Evolutionary conservation across 2,888 invertebrate species (phyloP).

Genomic region (Lamellibrachia satsuma): DNA sequence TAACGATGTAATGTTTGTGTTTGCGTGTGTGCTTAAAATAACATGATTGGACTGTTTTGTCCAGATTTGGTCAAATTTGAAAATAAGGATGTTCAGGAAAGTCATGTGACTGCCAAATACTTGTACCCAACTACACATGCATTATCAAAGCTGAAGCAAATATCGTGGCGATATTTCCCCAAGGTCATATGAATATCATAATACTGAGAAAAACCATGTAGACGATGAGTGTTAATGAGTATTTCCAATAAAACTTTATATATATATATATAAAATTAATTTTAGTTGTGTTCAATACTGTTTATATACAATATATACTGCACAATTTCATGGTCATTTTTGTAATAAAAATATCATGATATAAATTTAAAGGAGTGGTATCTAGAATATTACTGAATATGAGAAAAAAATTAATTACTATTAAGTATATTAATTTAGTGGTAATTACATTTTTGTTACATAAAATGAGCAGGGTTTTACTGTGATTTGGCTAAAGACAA

Average conservation of each 20-base stretch:
- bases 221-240: not conserved
- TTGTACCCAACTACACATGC: not conserved
- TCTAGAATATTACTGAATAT: no score
- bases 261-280: not conserved
- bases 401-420: no score
- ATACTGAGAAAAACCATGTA: not conserved
- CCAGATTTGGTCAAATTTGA: not conserved
- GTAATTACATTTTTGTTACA: no score
- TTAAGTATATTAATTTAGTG: no score
- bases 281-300: no score
- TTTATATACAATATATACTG: no score
- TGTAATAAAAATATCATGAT: no score
- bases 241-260: not conserved
- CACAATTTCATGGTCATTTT: no score
- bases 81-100: not conserved
- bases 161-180: not conserved
- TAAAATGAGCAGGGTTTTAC: no score
- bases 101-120: not conserved
- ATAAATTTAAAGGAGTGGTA: no score
- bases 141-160: not conserved
- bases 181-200: not conserved
- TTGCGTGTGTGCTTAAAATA: conserved; percentile 1
- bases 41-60: not conserved
- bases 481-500: no score
- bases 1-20: not conserved